Evolutionary conservation across 2,113 vertebrate species (phyloP), one percentile per base, ranked within the genome.

Genomic region (Ornithorhynchus anatinus): DNA sequence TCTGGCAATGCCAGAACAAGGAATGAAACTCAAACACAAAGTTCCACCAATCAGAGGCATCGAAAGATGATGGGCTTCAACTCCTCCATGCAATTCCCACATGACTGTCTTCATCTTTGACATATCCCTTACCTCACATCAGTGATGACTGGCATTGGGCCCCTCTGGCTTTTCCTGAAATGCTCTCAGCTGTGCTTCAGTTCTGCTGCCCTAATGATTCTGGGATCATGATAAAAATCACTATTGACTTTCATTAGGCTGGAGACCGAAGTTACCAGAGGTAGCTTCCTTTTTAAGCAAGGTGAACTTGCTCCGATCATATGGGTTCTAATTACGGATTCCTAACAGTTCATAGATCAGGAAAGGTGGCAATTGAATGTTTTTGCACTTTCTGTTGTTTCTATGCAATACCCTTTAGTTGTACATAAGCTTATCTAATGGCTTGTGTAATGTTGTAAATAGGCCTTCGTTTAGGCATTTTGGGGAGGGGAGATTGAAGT

Each of bases 401-500:
- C 59, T 48, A 35, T 12, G 10, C 17, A 70, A 36, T 50, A 60
- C 17, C 56, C n/a, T 65, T 62, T 68, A 78, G 70, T 38, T 77
- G 61, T 74, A 8, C 22, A 43, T 35, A 43, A 38, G 43, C 44
- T 45, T 7, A 0, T 45, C 59, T 45, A 38, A 42, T 47, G 61
- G 19, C 17, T 63, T 78, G 32, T 53, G 25, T 56, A 45, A 42
- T 45, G 33, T n/a, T 36, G 59, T 69, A 77, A 70, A 53, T 68
- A 65, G 61, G 51, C 19, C 45, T 66, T 65, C 59, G 65, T 45
- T 45, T 45, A 74, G 57, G 10, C 42, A 62, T 54, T 50, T 68
- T 48, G 48, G n/a, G 68, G 74, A 77, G 60, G 7, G 69, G 29
- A 65, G 76, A 59, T 47, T 31, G 71, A 69, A 73, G 43, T 19